A percentile compares a stretch with the other conserved stretches of the same genome.
These are phyloP conservation scores for Misgurnus anguillicaudatus DNA, from an alignment of 2,113 vertebrate genomes.

Conservation along the genomic window DNA sequence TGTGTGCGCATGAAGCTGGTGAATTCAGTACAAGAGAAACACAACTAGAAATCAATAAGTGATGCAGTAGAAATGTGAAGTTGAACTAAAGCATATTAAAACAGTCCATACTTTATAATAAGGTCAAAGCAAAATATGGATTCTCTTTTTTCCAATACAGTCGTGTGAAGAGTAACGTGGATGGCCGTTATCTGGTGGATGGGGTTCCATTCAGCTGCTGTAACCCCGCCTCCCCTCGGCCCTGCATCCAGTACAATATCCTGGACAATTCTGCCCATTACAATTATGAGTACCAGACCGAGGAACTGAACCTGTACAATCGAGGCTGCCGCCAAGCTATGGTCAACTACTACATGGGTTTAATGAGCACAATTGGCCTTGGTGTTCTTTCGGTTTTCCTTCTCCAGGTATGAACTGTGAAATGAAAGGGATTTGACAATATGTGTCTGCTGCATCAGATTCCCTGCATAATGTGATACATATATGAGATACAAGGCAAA, in stretches of 20 bases:
- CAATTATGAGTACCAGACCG: conserved; percentile 77
- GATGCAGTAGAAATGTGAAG: not conserved
- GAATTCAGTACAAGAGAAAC: not conserved
- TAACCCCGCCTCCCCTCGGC: conserved; percentile 78
- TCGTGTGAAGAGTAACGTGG: conserved; percentile 81
- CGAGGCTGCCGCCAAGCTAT: conserved; percentile 78
- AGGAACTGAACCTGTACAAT: conserved; percentile 78
- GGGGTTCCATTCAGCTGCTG: conserved; percentile 84
- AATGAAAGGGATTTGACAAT: not conserved
- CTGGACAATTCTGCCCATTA: conserved; percentile 79
- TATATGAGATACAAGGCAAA: not conserved
- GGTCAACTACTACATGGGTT: conserved; percentile 76
- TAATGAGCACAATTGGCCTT: conserved; percentile 79
- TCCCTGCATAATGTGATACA: not conserved
- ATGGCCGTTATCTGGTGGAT: conserved; percentile 78
- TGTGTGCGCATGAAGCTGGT: not conserved
- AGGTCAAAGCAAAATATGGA: not conserved
- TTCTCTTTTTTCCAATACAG: conserved; percentile 55
- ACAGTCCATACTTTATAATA: no score
- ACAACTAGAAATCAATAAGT: not conserved
- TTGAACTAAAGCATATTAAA: not conserved
- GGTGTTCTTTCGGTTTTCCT: conserved; percentile 74
- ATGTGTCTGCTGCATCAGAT: not conserved
- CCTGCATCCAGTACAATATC: conserved; percentile 77
- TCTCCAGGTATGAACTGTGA: conserved; percentile 69